phyloP scores from a whole-genome alignment of 2,888 invertebrate genomes.

The Drosophila percnosoma region DNA sequence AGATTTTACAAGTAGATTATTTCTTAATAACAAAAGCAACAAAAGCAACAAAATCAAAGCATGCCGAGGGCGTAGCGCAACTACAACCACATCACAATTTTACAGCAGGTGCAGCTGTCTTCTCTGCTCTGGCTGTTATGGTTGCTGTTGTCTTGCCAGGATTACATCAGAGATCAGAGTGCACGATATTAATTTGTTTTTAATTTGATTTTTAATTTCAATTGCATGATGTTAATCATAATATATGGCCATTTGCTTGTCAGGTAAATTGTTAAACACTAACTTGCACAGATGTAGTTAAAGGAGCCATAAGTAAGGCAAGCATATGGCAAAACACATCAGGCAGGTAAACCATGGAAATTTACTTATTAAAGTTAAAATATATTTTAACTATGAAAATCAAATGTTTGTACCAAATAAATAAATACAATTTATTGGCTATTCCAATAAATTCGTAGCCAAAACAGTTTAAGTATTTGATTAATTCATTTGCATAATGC shows the following conservation, averaged over 20 bases:
- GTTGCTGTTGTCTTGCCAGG: conserved; percentile 33
- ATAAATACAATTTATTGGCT: not conserved
- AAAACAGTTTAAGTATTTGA: conserved; percentile 7
- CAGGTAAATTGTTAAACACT: not conserved
- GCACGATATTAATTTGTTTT: conserved; percentile 34
- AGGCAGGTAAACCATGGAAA: not conserved
- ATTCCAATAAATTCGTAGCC: not conserved
- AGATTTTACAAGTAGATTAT: conserved; percentile 79
- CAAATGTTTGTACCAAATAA: not conserved
- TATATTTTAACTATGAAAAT: not conserved
- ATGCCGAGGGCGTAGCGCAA: conserved; percentile 46
- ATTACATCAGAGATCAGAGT: conserved; percentile 24
- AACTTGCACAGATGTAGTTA: not conserved
- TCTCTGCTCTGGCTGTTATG: conserved; percentile 5
- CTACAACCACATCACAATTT: conserved; percentile 33
- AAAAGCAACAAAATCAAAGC: conserved; percentile 14
- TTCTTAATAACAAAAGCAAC: conserved; percentile 75
- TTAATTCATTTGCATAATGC: conserved; percentile 3
- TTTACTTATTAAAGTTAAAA: not conserved
- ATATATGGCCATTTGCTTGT: not conserved
- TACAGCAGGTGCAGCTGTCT: conserved; percentile 45
- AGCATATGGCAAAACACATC: not conserved
- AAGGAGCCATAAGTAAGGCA: not conserved
- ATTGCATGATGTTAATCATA: not conserved
- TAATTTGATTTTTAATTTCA: conserved; percentile 22